Base-by-base conservation (phyloP, 1,140 invertebrate genomes). In the Rhagoletis pomonella region DNA sequence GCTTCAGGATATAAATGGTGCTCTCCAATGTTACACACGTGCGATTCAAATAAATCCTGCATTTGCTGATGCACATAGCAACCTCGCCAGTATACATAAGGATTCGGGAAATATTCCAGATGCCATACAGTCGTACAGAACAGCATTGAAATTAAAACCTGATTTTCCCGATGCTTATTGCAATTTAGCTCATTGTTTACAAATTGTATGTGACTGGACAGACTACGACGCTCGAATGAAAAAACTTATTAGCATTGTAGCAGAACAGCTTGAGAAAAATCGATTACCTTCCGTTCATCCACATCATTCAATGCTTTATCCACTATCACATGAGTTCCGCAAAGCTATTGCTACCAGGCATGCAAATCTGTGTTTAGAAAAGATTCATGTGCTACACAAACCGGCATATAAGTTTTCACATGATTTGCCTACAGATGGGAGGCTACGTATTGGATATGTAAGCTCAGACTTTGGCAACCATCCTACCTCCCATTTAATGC, bases 91-190 rank as follows among this genome's bases (percentile, higher is more conserved):
- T 86, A 99, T 99, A 91, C 98, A 99, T 91, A 99, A 99, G 95
- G 99, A 99, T 94, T 98, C 98, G 88, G 99, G 99, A 64, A 99
- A 99, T 93, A 99, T 99, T 91, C 97, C 97, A 19, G 98, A 99
- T 94, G 99, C 99, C 0, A 99, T 99, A 90, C 96, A 97, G 90
- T 98, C 97, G 10, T 99, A 99, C 93, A 95, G 97, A 90, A 99
- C 97, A 50, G 99, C 99, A 29, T 94, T 99, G 59, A 98, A 99
- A 93, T 93, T 99, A 87, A 99, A 99, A 94, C 98, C 98, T 14
- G 98, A 99, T 93, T 99, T 99, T 93, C 98, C 99, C 0, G 99
- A 99, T 95, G 99, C 99, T 0, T 99, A 99, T 93, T 99, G 99
- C 93, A 99, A 99, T 95, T 94, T 99, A 89, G 98, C 98, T 0